Evolutionary conservation across 2,113 vertebrate genomes (phyloP).

Genomic region (Desmodus rotundus): DNA sequence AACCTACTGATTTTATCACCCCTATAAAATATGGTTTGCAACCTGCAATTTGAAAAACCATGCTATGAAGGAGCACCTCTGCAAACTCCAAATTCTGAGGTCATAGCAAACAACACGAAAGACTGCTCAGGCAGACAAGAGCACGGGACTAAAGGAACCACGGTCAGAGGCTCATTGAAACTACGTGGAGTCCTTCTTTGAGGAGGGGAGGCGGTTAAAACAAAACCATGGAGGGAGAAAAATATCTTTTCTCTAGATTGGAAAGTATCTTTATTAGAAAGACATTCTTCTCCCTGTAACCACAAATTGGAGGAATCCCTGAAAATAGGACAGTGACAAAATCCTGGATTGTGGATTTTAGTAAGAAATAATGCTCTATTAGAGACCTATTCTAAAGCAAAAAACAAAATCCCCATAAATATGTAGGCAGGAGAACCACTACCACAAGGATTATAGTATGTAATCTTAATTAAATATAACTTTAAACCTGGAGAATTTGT

Average conservation of each 20-base stretch:
- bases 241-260: not conserved
- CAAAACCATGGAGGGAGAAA: not conserved
- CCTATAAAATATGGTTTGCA: not conserved
- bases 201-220: not conserved
- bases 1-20: not conserved
- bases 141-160: not conserved
- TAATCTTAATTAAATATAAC: not conserved
- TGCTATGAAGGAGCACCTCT: not conserved
- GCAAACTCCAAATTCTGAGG: not conserved
- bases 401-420: not conserved
- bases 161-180: not conserved
- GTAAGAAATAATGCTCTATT: not conserved
- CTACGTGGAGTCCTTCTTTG: not conserved
- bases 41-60: not conserved
- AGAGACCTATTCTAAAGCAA: not conserved
- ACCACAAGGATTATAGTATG: not conserved
- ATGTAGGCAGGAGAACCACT: not conserved
- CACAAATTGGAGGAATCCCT: not conserved
- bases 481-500: not conserved
- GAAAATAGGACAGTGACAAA: not conserved
- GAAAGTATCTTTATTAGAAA: slow-evolving; percentile 8
- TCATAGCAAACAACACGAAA: not conserved
- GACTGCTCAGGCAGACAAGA: not conserved
- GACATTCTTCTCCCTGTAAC: not conserved
- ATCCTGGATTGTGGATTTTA: not conserved